Evolutionary conservation across 2,113 vertebrate species (phyloP).

Genomic region (Limnothrissa miodon): DNA sequence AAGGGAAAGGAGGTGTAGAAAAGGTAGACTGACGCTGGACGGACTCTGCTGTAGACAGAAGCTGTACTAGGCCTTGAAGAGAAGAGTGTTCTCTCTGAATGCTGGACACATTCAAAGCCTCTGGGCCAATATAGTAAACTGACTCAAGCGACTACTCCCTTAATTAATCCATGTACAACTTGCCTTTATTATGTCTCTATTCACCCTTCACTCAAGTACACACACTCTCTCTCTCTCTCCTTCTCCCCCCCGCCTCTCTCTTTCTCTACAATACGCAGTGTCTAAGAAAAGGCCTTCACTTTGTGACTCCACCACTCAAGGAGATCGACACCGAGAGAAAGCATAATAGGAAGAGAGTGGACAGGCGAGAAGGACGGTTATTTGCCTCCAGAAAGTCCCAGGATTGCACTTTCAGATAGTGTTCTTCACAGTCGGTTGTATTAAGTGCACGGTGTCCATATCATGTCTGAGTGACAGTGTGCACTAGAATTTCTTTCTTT

Average conservation of each 20-base stretch:
- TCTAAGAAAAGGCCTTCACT: neutral
- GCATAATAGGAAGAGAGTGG: neutral
- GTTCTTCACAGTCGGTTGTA: neutral
- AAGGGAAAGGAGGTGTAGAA: neutral
- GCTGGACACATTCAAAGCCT: conserved; percentile 7
- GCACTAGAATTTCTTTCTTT: neutral
- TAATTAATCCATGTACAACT: conserved; percentile 3
- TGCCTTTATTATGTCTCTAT: neutral
- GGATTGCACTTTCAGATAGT: neutral
- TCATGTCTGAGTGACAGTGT: neutral
- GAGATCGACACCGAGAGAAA: neutral
- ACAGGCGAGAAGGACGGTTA: neutral
- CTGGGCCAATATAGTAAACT: conserved; percentile 13
- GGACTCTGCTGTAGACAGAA: neutral
- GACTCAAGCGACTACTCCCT: conserved; percentile 12
- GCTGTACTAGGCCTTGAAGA: neutral
- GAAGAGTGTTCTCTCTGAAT: neutral
- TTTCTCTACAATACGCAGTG: neutral
- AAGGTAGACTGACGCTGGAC: neutral
- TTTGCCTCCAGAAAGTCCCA: neutral
- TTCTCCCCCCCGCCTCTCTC: neutral
- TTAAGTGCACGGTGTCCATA: neutral
- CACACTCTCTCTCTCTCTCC: too few relatives aligned
- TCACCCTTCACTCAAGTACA: neutral
- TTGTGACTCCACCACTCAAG: neutral